These are phyloP conservation scores for Centropus bengalensis DNA, from an alignment of 2,113 vertebrate species.

Conservation along the genomic window DNA sequence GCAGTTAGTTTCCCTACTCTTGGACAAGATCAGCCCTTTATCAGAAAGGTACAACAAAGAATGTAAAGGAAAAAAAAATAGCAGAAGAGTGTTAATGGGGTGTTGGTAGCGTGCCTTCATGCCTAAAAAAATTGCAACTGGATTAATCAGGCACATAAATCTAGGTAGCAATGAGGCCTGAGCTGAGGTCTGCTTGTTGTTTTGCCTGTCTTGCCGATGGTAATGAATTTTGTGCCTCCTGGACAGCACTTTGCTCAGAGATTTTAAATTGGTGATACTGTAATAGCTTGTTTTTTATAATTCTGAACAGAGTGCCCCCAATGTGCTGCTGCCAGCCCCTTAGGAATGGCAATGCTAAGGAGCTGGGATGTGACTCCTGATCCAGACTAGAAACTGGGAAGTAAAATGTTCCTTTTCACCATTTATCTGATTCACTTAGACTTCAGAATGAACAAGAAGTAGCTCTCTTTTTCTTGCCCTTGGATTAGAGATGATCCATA, in stretches of 20 bases:
- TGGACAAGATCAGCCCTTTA: background rate
- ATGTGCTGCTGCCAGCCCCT: rapidly evolving
- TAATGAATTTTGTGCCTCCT: background rate
- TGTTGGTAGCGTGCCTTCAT: background rate
- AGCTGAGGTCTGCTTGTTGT: background rate
- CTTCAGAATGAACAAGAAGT: background rate
- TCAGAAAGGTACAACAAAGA: background rate
- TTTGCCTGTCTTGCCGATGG: background rate
- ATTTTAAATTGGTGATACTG: background rate
- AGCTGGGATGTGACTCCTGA: background rate
- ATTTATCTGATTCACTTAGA: background rate
- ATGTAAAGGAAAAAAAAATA: background rate
- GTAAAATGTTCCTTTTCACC: background rate
- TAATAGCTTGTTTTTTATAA: background rate
- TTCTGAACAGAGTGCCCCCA: background rate
- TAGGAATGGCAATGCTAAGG: background rate
- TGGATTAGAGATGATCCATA: background rate
- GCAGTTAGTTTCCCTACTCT: background rate
- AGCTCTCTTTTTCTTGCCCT: background rate
- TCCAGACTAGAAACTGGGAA: background rate
- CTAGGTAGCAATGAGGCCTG: background rate
- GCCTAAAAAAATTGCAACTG: background rate
- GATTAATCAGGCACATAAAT: background rate
- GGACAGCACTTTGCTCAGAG: background rate
- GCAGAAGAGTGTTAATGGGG: background rate